Base-by-base conservation (phyloP, 2,888 invertebrate genomes). In the Odontocolon sp. region DNA sequence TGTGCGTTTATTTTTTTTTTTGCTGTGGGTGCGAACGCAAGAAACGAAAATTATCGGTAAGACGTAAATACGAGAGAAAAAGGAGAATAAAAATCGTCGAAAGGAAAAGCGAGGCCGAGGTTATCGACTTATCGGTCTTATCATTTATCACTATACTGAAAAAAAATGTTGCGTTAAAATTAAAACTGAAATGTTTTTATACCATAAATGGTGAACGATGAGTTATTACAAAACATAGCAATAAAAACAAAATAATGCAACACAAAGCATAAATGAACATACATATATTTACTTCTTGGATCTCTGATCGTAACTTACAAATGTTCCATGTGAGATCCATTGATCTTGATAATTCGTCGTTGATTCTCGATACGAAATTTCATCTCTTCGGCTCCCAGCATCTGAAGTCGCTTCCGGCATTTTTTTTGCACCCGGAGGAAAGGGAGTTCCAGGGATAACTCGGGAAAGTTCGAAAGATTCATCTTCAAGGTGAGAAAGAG, bases 351-450 rank as follows among this genome's bases (percentile, higher is more conserved):
- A 59, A 80, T 82, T 31, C 75, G 73, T 33, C 80, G 77, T 59
- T 80, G 81, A 81, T 80, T 83, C 61, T 81, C 81, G 31, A 74
- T 67, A 9, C 78, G 78, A 52, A 78, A 78, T 50, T 80, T 83
- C 64, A 80, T 78, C 42, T 72, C 79, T 50, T 79, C 80, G 9
- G 72, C 80, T 2, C 78, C 79, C 38, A 80, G 75, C 80, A 77
- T 81, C 57, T 81, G 63, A 4, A 81, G 18, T 18, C 81, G 61
- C 59, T 64, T 79, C 3, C 67, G 38, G 1, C n/a, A 38, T 54
- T 70, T 79, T 40, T 31, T 26, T 47, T 54, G 66, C 14, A 1
- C 11, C 0, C 21, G 47, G 23, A 11, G 9, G 36, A 64, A 47
- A 0, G 18, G 28, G 6, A 45, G 31, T 1, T 64, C 63, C 9